Conservation (phyloP, 92 coral and sea anemone species). For the Porites divaricata region DNA sequence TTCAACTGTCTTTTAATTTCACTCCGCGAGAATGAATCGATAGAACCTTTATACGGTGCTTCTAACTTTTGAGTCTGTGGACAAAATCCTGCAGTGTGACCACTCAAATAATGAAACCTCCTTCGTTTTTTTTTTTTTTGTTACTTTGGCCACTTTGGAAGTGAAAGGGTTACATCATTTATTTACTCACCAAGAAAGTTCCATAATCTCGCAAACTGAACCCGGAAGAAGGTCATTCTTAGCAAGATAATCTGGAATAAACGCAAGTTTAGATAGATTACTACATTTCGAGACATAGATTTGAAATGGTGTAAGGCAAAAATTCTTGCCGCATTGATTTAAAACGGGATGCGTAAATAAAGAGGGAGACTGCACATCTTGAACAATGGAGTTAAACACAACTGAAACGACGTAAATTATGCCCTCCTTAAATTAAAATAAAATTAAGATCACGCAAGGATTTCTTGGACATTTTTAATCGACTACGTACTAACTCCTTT, state of each 20-base stretch:
- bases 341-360: not conserved
- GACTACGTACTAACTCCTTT: too few relatives aligned
- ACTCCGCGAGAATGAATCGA: too few relatives aligned
- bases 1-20: too few relatives aligned
- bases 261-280: not conserved
- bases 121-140: too few relatives aligned
- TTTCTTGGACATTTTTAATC: too few relatives aligned
- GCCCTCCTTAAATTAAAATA: not conserved
- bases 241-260: not conserved
- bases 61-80: too few relatives aligned
- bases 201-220: constrained; percentile 5
- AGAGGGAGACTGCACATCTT: not conserved
- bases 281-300: not conserved
- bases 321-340: not conserved
- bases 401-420: constrained; percentile 13
- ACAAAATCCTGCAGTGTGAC: too few relatives aligned
- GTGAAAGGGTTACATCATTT: not conserved
- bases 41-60: too few relatives aligned
- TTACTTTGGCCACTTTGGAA: too few relatives aligned
- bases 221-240: constrained; percentile 18
- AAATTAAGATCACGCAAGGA: too few relatives aligned
- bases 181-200: constrained; percentile 29
- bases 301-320: not conserved
- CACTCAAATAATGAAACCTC: too few relatives aligned
- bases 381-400: constrained; percentile 26